Conservation (phyloP, 2,113 vertebrate genomes). For the Pogona vitticeps region DNA sequence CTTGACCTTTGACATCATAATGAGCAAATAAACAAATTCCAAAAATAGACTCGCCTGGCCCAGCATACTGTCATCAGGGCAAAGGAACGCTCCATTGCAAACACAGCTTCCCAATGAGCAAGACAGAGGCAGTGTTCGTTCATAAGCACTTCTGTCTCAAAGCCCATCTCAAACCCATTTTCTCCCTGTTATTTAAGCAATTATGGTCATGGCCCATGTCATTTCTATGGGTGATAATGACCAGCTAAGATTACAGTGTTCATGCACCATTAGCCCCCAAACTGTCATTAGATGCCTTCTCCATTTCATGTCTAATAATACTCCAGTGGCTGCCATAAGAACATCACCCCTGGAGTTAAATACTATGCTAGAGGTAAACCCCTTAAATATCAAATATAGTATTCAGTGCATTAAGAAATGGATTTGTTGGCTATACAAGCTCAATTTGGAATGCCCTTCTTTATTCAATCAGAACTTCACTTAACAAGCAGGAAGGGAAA, state of each 20-base stretch:
- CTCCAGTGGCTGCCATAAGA: neutral
- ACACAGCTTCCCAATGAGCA: neutral
- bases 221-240: conserved; percentile 34
- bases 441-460: neutral
- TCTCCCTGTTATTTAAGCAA: conserved; percentile 53
- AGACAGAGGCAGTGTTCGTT: conserved; percentile 1
- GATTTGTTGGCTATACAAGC: neutral
- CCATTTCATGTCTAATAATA: neutral
- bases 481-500: neutral
- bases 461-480: neutral
- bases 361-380: neutral
- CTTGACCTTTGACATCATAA: neutral
- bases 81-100: fast-evolving
- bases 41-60: neutral
- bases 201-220: conserved; percentile 23
- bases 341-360: neutral
- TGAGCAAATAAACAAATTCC: neutral
- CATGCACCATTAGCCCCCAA: conserved; percentile 36
- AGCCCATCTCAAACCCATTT: conserved; percentile 36
- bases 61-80: neutral
- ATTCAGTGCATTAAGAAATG: neutral
- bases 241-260: conserved; percentile 30
- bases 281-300: conserved; percentile 31
- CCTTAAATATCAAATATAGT: neutral
- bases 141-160: neutral